Evolutionary conservation across 2,797 vertebrate species (phyloP), one percentile per base, ranked within the genome.

Genomic region (Lepilemur ruficaudatus): DNA sequence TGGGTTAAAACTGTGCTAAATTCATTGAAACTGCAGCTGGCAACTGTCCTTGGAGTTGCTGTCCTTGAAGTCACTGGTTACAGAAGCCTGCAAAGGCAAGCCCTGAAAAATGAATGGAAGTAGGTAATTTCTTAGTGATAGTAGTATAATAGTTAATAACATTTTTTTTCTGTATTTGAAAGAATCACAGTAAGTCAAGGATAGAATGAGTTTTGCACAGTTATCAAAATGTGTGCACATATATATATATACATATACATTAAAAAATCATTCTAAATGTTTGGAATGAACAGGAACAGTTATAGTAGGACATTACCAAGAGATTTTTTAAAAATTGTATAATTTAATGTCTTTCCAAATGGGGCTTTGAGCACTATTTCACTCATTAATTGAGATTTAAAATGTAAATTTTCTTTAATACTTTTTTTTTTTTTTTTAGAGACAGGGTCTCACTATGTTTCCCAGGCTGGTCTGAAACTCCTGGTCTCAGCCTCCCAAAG

Each of bases 31-130:
- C 23, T 88, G 72, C 81, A 92, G 80, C 91, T 91, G 76, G 48
- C 72, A 86, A 78, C 61, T 87, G 82, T 83, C 96, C 92, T 96
- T 96, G 93, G 70, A 96, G 48, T 80, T 25, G 9, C 12, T 96
- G 82, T 94, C 96, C 96, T 96, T 96, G 93, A 90, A 94, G 55
- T 82, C 57, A 35, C 41, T 85, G 8, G 18, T 63, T 55, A 80
- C 5, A 87, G 57, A 92, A 95, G 61, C 43, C 93, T 90, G 30
- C 15, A 91, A 86, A 96, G 35, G 28, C 65, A 97, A 94, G 70
- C 6, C 48, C 89, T 88, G 32, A 96, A 97, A 94, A 90, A 25
- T 59, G 46, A 94, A 91, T 46, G 46, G 75, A 70, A 93, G 70
- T 78, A 65, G 11, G 43, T 48, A 89, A 85, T 50, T 72, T 91